These are phyloP conservation scores for Philantomba maxwellii DNA, from an alignment of 2,113 vertebrate genomes.

Conservation along the genomic window DNA sequence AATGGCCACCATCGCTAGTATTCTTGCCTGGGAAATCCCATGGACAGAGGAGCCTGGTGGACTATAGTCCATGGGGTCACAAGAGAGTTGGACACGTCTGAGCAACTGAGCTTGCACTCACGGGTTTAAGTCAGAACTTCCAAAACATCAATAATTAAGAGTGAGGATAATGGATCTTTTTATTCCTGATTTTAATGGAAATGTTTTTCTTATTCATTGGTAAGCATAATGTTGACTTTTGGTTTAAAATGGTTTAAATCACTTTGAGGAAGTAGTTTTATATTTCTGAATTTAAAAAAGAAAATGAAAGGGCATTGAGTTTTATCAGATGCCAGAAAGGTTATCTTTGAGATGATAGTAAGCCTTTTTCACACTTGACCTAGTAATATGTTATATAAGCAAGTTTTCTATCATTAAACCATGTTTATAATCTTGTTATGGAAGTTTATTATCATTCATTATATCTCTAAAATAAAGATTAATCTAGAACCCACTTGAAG, in stretches of 20 bases:
- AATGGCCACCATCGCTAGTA: neutral
- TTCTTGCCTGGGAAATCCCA: neutral
- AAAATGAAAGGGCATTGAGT: neutral
- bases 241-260: neutral
- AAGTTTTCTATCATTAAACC: neutral
- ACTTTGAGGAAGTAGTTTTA: constrained; percentile 7
- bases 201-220: neutral
- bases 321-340: neutral
- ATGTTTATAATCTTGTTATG: neutral
- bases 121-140: neutral
- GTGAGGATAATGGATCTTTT: neutral
- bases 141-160: neutral
- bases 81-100: neutral
- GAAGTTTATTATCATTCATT: neutral
- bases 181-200: neutral
- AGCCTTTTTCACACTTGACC: neutral
- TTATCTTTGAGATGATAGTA: neutral
- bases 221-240: neutral
- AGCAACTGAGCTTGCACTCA: neutral
- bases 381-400: neutral
- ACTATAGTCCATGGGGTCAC: neutral
- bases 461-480: neutral
- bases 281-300: constrained; percentile 4
- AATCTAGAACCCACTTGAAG: neutral
- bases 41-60: neutral